These are phyloP conservation scores for Oeneis ivallda DNA, from an alignment of 2,888 invertebrate genomes.

Conservation along the genomic window DNA sequence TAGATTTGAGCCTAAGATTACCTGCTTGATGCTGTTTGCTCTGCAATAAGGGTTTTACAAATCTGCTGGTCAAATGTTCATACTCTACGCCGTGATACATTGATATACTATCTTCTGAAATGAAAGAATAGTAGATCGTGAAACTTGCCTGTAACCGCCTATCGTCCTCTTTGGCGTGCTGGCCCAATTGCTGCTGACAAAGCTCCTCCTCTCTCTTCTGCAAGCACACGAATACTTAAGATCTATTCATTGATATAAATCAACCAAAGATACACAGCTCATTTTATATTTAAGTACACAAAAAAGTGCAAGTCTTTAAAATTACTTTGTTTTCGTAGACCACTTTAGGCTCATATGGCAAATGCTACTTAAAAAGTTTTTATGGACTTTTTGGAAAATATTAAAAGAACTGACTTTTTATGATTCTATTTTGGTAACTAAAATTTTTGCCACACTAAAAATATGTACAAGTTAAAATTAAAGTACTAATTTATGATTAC, in stretches of 20 bases:
- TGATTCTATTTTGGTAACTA: too few relatives aligned
- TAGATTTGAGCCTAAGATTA: too few relatives aligned
- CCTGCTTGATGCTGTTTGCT: too few relatives aligned
- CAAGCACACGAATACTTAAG: conserved; percentile 24
- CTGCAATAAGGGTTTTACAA: too few relatives aligned
- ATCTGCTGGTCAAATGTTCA: background rate
- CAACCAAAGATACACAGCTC: conserved; percentile 14
- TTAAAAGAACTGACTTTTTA: too few relatives aligned
- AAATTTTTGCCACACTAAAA: too few relatives aligned
- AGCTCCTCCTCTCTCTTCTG: conserved; percentile 93
- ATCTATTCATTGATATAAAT: conserved; percentile 18
- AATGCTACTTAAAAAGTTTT: too few relatives aligned
- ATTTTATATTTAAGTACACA: background rate
- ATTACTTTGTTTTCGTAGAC: too few relatives aligned
- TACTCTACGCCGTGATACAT: background rate
- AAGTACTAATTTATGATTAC: too few relatives aligned
- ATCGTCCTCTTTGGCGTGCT: conserved; percentile 88
- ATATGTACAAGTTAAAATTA: too few relatives aligned
- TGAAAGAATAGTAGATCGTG: conserved; percentile 2
- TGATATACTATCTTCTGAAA: conserved; percentile 2
- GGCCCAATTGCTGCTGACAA: conserved; percentile 90
- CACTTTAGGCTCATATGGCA: too few relatives aligned
- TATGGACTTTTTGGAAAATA: too few relatives aligned
- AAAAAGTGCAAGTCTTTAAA: background rate
- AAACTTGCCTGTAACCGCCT: conserved; percentile 36